Conservation (phyloP, 2,797 vertebrate species). For the Tinamus major region DNA sequence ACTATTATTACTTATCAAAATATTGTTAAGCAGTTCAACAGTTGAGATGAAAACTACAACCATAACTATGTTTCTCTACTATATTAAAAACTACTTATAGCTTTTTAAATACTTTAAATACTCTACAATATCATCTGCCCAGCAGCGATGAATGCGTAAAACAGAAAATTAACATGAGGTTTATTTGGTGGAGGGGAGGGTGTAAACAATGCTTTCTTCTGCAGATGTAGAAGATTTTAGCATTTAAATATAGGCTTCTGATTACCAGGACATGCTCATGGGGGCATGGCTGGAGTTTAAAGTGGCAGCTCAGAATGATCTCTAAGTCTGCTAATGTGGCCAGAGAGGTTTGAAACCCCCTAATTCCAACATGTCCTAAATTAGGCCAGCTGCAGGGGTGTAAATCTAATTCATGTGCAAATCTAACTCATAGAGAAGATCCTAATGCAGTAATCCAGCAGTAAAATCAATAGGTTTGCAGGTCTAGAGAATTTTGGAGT, state of each 20-base stretch:
- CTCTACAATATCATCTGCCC: neutral
- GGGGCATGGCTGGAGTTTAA: neutral
- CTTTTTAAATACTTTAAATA: neutral
- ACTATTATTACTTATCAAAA: neutral
- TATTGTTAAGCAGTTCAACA: neutral
- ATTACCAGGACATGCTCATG: rapidly evolving
- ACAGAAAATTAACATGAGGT: neutral
- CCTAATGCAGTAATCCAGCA: neutral
- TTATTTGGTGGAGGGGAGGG: neutral
- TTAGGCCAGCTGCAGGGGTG: neutral
- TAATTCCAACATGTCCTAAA: neutral
- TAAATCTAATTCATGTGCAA: neutral
- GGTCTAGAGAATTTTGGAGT: neutral
- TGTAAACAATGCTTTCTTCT: neutral
- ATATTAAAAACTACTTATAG: neutral
- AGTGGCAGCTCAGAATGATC: neutral
- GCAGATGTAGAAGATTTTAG: neutral
- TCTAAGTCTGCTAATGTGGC: neutral
- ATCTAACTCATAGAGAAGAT: neutral
- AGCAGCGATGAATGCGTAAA: neutral
- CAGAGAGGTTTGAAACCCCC: neutral
- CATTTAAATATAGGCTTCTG: neutral
- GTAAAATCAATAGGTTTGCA: neutral
- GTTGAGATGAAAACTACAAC: neutral
- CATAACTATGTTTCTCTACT: neutral